A percentile compares a stretch with the other conserved stretches of the same genome.
phyloP scores from a whole-genome alignment of 2,888 invertebrate species.

The Ophioninae sp. region DNA sequence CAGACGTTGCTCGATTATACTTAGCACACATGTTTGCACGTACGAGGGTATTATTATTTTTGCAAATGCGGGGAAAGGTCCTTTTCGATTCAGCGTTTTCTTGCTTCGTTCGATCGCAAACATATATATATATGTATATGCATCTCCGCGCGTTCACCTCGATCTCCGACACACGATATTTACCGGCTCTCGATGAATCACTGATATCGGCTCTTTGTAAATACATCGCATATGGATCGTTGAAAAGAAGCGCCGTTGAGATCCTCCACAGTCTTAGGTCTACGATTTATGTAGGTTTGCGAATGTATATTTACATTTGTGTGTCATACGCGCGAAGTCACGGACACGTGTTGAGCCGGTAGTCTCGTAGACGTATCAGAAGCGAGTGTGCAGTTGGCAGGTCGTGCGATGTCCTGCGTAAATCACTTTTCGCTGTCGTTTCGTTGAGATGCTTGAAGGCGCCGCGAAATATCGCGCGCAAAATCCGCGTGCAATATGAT shows the following conservation, averaged over 20 bases:
- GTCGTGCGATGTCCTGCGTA: constrained; percentile 46
- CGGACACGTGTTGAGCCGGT: not conserved
- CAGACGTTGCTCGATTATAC: not conserved
- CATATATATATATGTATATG: not conserved
- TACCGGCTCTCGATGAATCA: constrained; percentile 48
- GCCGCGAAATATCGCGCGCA: constrained; percentile 37
- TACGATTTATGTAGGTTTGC: constrained; percentile 7
- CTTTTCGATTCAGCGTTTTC: constrained; percentile 45
- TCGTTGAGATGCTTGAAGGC: constrained; percentile 42
- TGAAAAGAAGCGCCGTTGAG: constrained; percentile 40
- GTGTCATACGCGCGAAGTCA: not conserved
- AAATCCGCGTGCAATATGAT: constrained; percentile 25
- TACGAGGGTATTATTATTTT: constrained; percentile 21
- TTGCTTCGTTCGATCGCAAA: not conserved
- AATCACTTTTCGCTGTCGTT: constrained; percentile 62
- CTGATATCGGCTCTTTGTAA: constrained; percentile 14
- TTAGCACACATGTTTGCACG: not conserved
- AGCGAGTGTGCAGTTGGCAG: constrained; percentile 7
- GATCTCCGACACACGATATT: constrained; percentile 34
- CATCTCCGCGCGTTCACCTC: constrained; percentile 12
- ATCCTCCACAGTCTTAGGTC: constrained; percentile 27
- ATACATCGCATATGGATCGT: constrained; percentile 24
- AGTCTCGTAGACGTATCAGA: not conserved
- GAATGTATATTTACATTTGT: constrained; percentile 18
- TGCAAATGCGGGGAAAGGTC: constrained; percentile 46